These are phyloP conservation scores for Rhincodon typus DNA, from an alignment of 2,797 vertebrate genomes.

Conservation along the genomic window DNA sequence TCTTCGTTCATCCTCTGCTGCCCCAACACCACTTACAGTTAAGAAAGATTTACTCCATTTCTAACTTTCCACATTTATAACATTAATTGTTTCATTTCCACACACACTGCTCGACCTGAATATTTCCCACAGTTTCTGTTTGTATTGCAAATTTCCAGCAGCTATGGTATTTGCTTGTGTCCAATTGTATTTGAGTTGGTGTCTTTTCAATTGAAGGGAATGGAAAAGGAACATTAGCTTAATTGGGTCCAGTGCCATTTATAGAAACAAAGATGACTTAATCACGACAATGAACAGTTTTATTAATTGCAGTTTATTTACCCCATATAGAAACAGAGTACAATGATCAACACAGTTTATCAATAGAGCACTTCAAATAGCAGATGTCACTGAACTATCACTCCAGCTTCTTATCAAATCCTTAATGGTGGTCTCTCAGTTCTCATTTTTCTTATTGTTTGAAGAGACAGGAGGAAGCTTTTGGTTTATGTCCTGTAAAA, in stretches of 20 bases:
- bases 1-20: neutral
- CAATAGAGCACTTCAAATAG: neutral
- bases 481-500: constrained; percentile 30
- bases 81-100: neutral
- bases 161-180: neutral
- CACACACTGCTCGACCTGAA: neutral
- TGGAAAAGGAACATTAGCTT: neutral
- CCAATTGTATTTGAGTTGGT: neutral
- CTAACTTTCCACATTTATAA: neutral
- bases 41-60: neutral
- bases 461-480: constrained; percentile 3
- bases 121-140: neutral
- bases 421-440: constrained; percentile 11
- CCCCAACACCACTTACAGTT: neutral
- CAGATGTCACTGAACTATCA: neutral
- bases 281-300: neutral
- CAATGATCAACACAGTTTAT: neutral
- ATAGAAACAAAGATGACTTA: neutral
- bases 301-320: constrained; percentile 20
- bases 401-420: constrained; percentile 16
- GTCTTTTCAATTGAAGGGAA: neutral
- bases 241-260: neutral
- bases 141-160: neutral
- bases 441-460: constrained; percentile 7
- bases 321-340: neutral